phyloP scores from a whole-genome alignment of 2,113 vertebrate species.

The Nothocercus julius region DNA sequence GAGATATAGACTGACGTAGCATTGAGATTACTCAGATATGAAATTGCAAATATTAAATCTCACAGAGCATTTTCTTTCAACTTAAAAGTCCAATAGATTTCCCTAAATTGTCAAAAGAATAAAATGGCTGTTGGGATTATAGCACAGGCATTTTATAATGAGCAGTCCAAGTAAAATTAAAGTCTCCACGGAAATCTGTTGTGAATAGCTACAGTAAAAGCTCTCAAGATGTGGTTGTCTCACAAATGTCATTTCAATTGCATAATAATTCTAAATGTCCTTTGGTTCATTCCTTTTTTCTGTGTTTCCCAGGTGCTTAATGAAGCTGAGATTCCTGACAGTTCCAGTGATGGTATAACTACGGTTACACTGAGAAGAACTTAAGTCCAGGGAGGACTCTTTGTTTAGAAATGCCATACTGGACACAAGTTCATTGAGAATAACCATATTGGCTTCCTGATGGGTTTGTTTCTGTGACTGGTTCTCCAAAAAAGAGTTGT shows the following conservation, averaged over 20 bases:
- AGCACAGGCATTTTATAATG: neutral
- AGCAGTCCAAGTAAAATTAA: neutral
- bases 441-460: accelerated
- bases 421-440: neutral
- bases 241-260: neutral
- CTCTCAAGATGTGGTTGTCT: neutral
- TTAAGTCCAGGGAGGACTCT: neutral
- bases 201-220: neutral
- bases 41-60: neutral
- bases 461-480: neutral
- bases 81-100: neutral
- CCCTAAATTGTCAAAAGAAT: neutral
- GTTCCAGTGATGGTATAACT: neutral
- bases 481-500: neutral
- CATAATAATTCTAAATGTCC: neutral
- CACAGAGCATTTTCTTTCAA: neutral
- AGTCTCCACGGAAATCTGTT: neutral
- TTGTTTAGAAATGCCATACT: neutral
- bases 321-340: neutral
- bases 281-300: neutral
- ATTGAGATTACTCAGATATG: neutral
- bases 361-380: neutral
- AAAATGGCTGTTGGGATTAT: neutral
- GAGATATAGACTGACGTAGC: neutral
- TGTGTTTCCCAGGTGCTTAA: neutral